These are phyloP conservation scores for Gryllus bimaculatus DNA, from an alignment of 1,140 invertebrate genomes.

Conservation along the genomic window DNA sequence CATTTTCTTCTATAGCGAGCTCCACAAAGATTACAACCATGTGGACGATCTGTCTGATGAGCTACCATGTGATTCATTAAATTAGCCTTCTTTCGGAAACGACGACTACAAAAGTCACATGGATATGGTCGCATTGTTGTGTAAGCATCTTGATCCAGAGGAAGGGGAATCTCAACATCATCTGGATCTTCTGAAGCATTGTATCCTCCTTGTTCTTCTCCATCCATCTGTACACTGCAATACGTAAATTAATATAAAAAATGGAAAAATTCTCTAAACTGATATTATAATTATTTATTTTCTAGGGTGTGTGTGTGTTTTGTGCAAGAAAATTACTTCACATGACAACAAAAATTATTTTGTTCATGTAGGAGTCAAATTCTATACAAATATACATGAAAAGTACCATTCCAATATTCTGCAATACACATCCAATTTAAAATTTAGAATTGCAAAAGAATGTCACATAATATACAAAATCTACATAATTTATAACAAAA, in stretches of 20 bases:
- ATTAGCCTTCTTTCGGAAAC: slow-evolving; percentile 71
- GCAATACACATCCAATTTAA: too few species aligned
- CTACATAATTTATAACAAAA: too few species aligned
- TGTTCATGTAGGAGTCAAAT: too few species aligned
- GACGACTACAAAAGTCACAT: slow-evolving; percentile 71
- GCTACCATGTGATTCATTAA: slow-evolving; percentile 76
- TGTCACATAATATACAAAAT: too few species aligned
- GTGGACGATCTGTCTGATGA: slow-evolving; percentile 67
- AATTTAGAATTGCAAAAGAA: too few species aligned
- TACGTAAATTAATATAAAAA: neutral
- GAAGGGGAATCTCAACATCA: slow-evolving; percentile 63
- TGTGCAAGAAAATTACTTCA: too few species aligned
- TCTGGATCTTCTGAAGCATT: slow-evolving; percentile 45
- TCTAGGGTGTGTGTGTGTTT: too few species aligned
- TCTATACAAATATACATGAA: too few species aligned
- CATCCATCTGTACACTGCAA: neutral
- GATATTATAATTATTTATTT: too few species aligned
- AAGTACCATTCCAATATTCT: too few species aligned
- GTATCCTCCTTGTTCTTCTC: slow-evolving; percentile 26
- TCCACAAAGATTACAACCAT: slow-evolving; percentile 68
- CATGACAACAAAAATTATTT: too few species aligned
- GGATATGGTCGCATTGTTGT: slow-evolving; percentile 70
- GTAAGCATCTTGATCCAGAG: slow-evolving; percentile 72
- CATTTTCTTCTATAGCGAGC: slow-evolving; percentile 63
- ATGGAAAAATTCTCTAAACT: too few species aligned